phyloP scores from a whole-genome alignment of 2,888 invertebrate species.

The Thymelicus lineola region DNA sequence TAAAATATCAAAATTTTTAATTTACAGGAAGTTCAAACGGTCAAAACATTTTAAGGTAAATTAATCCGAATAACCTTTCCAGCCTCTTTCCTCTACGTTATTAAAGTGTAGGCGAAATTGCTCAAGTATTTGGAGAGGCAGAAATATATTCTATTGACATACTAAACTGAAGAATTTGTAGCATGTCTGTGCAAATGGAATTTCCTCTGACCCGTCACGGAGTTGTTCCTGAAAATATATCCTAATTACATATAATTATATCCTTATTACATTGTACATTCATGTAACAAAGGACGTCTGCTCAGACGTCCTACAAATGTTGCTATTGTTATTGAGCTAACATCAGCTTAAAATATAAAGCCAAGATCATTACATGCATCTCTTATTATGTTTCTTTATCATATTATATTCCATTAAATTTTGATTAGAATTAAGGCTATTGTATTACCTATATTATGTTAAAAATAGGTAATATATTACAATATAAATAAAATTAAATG shows the following conservation, averaged over 20 bases:
- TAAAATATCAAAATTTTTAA: no score
- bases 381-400: no score
- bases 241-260: no score
- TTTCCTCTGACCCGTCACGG: constrained; percentile 31
- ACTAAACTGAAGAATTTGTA: constrained; percentile 36
- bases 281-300: constrained; percentile 15
- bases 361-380: no score
- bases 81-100: constrained; percentile 19
- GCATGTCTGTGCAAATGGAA: constrained; percentile 34
- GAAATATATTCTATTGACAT: constrained; percentile 32
- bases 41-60: constrained; percentile 15
- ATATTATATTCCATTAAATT: no score
- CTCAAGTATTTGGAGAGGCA: constrained; percentile 17
- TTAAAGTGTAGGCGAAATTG: constrained; percentile 21
- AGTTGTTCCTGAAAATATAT: constrained; percentile 30
- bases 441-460: no score
- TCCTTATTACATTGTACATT: constrained; percentile 33
- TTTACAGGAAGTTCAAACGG: background rate
- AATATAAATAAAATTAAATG: background rate
- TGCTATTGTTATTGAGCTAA: constrained; percentile 14
- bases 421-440: no score
- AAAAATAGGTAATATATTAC: background rate
- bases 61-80: constrained; percentile 10
- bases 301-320: constrained; percentile 26
- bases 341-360: background rate